Percentiles rank a stretch among this genome's conserved stretches.
Evolutionary conservation across 2,113 vertebrate genomes (phyloP).

Genomic region (Macquaria australasica): DNA sequence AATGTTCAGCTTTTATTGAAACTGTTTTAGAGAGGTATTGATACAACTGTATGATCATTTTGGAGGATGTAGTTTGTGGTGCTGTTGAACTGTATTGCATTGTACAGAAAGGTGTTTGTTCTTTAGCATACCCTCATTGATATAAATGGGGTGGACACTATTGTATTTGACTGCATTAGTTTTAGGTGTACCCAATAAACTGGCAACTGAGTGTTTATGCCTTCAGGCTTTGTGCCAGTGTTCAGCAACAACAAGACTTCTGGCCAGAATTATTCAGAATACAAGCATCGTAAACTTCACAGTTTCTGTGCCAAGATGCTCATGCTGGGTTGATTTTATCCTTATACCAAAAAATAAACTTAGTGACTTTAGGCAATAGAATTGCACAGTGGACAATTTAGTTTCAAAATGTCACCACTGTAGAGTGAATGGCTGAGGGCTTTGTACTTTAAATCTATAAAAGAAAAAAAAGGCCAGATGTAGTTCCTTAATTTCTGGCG

Average conservation of each 20-base stretch:
- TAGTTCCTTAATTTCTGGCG: not conserved
- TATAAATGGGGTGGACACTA: not conserved
- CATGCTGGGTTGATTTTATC: not conserved
- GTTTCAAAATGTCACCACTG: not conserved
- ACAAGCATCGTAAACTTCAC: not conserved
- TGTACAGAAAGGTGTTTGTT: not conserved
- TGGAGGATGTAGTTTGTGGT: not conserved
- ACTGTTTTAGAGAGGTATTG: not conserved
- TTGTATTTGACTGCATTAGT: not conserved
- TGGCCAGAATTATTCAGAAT: not conserved
- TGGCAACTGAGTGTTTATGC: not conserved
- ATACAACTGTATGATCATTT: not conserved
- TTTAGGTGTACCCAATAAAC: not conserved
- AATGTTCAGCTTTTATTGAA: not conserved
- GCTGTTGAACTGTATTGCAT: not conserved
- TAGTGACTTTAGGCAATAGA: not conserved
- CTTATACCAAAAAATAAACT: not conserved
- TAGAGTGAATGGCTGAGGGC: no score
- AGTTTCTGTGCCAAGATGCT: not conserved
- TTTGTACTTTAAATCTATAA: not conserved
- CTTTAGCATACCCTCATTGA: not conserved
- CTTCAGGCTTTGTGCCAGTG: not conserved
- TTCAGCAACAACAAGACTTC: not conserved
- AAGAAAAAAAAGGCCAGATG: not conserved
- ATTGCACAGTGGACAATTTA: not conserved